Percentiles rank a stretch among this genome's conserved stretches.
Conservation (phyloP, 2,888 invertebrate genomes). For the Dolichomitus sp. region DNA sequence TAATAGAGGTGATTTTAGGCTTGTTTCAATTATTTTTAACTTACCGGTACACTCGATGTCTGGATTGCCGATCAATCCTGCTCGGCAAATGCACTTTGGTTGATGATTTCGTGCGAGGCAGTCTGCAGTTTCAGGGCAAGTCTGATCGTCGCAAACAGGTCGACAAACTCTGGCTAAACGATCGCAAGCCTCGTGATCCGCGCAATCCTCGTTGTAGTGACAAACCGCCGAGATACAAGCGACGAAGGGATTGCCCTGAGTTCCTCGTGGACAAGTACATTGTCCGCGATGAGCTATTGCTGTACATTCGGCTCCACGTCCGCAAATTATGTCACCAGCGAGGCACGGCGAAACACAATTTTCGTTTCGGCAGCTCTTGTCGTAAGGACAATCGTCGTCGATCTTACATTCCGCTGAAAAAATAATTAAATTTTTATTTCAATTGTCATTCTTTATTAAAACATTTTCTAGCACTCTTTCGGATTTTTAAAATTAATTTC, state of each 20-base stretch:
- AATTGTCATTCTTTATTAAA: too few relatives aligned
- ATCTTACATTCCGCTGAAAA: constrained; percentile 92
- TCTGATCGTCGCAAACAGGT: constrained; percentile 93
- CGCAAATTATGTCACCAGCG: constrained; percentile 90
- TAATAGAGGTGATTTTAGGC: neutral
- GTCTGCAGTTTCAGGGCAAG: constrained; percentile 93
- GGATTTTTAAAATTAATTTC: neutral
- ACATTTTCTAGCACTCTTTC: too few relatives aligned
- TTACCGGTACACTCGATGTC: constrained; percentile 90
- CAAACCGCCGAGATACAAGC: constrained; percentile 94
- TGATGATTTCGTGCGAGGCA: constrained; percentile 93
- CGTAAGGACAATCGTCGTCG: constrained; percentile 94
- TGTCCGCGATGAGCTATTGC: constrained; percentile 92
- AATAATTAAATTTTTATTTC: neutral
- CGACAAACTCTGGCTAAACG: constrained; percentile 94
- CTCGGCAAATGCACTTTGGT: constrained; percentile 92
- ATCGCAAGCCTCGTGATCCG: constrained; percentile 94
- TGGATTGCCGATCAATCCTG: constrained; percentile 93
- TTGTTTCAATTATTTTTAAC: constrained; percentile 64
- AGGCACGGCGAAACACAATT: constrained; percentile 94
- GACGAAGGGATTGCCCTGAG: constrained; percentile 93
- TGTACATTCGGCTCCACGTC: constrained; percentile 92
- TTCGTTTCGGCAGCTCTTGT: constrained; percentile 92
- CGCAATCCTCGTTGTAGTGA: constrained; percentile 96
- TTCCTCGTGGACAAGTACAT: constrained; percentile 94